Evolutionary conservation across 1,140 invertebrate species (phyloP), one percentile per base, ranked within the genome.

Genomic region (Nixonia krombeini): DNA sequence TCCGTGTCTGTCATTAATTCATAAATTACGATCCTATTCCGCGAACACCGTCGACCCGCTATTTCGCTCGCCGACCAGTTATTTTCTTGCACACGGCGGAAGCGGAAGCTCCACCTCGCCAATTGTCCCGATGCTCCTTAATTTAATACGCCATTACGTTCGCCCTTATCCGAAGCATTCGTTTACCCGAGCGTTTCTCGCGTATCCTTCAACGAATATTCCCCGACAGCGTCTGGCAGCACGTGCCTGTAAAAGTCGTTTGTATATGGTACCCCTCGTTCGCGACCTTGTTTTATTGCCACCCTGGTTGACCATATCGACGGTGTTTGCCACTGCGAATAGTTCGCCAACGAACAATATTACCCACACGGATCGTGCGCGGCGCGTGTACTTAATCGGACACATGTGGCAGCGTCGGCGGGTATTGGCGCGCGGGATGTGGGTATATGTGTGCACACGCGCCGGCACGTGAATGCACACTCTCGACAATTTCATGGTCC

Each of bases 111-210:
- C 41, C 59, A 31, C 47, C 46, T 56, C 41, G 25, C 33, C 47
- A 55, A 63, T 63, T 63, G 55, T 63, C 37, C 44, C 44, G 35
- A 35, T 53, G 44, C 42, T 55, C 37, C 31, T 49, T 53, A 63
- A 63, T 63, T 63, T 63, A 63, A 63, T 63, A 55, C 58, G 26
- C 44, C 37, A 55, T 63, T 63, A 63, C 50, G 29, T 63, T 63
- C 42, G 9, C 33, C 47, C 58, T 63, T 55, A 63, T 63, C 58
- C 55, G 28, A 42, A 49, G 49, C 44, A 63, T 63, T 63, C 49
- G 33, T 42, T 63, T 23, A 25, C 58, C 47, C 25, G 44, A 21
- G 37, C 58, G 47, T 62, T 53, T 62, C 35, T 28, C 31, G 58
- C 45, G 26, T 42, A 18, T 18, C 41, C 50, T 42, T 52, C 12